Evolutionary conservation across 2,888 invertebrate species (phyloP).

Genomic region (Empis stercorea): DNA sequence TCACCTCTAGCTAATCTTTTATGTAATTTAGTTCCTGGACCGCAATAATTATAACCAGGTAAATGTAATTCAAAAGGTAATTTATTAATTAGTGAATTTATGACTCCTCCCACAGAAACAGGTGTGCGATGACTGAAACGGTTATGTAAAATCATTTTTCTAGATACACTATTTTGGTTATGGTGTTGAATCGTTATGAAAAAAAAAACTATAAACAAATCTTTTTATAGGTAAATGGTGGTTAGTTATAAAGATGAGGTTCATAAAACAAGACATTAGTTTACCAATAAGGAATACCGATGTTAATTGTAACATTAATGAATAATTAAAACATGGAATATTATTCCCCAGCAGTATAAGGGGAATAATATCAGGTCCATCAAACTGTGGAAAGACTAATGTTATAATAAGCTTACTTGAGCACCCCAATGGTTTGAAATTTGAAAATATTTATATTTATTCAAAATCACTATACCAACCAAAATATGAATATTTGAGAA

Average conservation of each 20-base stretch:
- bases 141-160: not conserved
- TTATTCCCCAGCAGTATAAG: conserved; percentile 19
- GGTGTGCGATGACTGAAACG: not conserved
- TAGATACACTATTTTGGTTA: not conserved
- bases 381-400: conserved; percentile 26
- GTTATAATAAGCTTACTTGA: too few species aligned
- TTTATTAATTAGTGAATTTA: conserved; percentile 14
- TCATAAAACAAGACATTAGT: not conserved
- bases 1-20: conserved; percentile 16
- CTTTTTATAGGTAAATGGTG: not conserved
- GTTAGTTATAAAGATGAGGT: conserved; percentile 10
- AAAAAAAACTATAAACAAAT: too few species aligned
- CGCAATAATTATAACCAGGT: conserved; percentile 21
- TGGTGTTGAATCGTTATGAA: conserved; percentile 4
- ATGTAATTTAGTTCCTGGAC: conserved; percentile 19
- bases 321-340: conserved; percentile 15
- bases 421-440: too few species aligned
- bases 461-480: too few species aligned
- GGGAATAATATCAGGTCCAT: conserved; percentile 23
- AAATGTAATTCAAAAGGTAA: conserved; percentile 16
- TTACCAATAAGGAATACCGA: not conserved
- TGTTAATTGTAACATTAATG: not conserved
- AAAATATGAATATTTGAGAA: too few species aligned
- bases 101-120: conserved; percentile 2
- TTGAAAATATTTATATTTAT: too few species aligned